Percentiles rank a stretch among this genome's conserved stretches.
phyloP scores from a whole-genome alignment of 2,113 vertebrate genomes.

The Syrrhaptes paradoxus region DNA sequence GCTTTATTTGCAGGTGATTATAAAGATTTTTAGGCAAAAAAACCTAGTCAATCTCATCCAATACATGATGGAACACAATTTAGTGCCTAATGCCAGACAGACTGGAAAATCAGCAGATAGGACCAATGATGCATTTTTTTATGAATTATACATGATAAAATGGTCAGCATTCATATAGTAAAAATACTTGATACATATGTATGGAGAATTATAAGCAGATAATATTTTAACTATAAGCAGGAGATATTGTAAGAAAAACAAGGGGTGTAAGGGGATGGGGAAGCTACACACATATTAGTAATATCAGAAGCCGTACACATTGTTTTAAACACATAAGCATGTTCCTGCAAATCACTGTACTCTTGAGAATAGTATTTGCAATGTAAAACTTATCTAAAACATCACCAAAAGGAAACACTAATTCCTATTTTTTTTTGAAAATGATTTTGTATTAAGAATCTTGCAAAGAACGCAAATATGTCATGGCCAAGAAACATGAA shows the following conservation, averaged over 20 bases:
- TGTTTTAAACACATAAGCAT: neutral
- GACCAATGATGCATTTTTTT: neutral
- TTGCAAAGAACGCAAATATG: conserved; percentile 26
- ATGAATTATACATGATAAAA: neutral
- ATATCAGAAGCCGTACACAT: conserved; percentile 5
- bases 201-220: conserved; percentile 15
- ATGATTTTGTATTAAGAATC: conserved; percentile 20
- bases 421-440: neutral
- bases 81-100: neutral
- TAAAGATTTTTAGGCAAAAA: conserved; percentile 41
- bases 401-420: conserved; percentile 50
- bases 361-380: conserved; percentile 43
- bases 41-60: neutral
- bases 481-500: conserved; percentile 34
- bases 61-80: neutral
- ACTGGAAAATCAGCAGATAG: neutral
- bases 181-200: conserved; percentile 9
- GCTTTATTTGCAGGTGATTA: conserved; percentile 57
- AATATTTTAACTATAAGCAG: conserved; percentile 10
- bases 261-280: neutral
- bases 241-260: conserved; percentile 26
- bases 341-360: conserved; percentile 37
- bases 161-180: conserved; percentile 9
- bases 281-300: conserved; percentile 31
- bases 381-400: conserved; percentile 46